Base-by-base conservation (phyloP, 2,888 invertebrate genomes). In the Prosopocoilus inquinatus region DNA sequence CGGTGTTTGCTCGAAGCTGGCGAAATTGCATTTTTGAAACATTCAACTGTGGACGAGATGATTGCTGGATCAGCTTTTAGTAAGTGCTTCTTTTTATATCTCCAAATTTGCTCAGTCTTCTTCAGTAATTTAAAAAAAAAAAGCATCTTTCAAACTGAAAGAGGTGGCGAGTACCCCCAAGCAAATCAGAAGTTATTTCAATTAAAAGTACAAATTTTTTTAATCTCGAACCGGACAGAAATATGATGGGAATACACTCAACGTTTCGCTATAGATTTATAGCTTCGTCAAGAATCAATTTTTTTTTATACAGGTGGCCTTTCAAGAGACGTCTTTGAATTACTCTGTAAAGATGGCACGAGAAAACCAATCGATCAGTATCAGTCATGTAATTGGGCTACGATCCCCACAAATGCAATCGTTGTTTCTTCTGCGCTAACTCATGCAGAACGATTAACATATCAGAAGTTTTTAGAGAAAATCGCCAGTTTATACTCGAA, bases 1-100 rank as follows among this genome's bases (percentile, higher is more conserved):
- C 82, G 84, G 41, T 98, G 97, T 75, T 80, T 97, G 2, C 78
- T 90, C 1, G 88, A 90, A 64, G 82, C 81, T 9, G 96, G 96
- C 1, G 94, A 97, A 47, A 84, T 97, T 12, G 96, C 96, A 1
- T 97, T 97, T 73, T 80, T 97, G 1, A 84, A 90, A 45, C 93
- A 95, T 70, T 89, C 89, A 0, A 91, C 93, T 0, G 86, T 94
- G 13, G 78, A 82, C 34, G 89, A 92, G 73, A 84, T 91, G 74
- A 15, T 50, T 3, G 12, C 28, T 9, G 50, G 50, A 34, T 50
- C 55, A 16, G 39, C 34, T 32, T 55, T 46, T 47, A 50, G 55
- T 55, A 49, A 50, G 55, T 50, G 12, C 5, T 28, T 28, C 7
- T 5, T 28, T 28, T 28, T 28, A 5, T 28, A 28, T 28, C 20